Evolutionary conservation across 2,797 vertebrate genomes (phyloP), one percentile per base, ranked within the genome.

Genomic region (Masticophis lateralis): DNA sequence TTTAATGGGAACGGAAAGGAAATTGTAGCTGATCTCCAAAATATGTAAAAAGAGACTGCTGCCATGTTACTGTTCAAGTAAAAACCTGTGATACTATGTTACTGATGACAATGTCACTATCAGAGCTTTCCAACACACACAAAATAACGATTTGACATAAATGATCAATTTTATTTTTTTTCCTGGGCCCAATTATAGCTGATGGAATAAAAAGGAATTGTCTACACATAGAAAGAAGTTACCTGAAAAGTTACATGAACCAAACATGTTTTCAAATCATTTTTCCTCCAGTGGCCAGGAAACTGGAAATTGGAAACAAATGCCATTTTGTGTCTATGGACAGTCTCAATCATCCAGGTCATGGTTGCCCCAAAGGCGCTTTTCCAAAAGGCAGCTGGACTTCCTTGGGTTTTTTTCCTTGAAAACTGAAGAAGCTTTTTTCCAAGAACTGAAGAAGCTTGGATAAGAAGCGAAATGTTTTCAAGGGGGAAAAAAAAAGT

Each of bases 171-270:
- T 32, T 28, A 90, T 56, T 53, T 94, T 16, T 94, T 18, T 5
- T 1, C 2, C 0, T 25, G 60, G 25, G 51, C 4, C 27, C 53
- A 87, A 87, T 96, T 95, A 66, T 87, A 47, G n/a, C 92, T 92
- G 94, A 94, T 91, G 79, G 95, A 94, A 92, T 95, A 79, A 87
- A 94, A 94, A 91, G 92, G 92, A 94, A 95, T 94, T 20, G 92
- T 90, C 86, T 90, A 63, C 93, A 95, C 7, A 91, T 88, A 57
- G 95, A 92, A 93, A 53, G 95, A 92, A 92, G 47, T 83, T 91
- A 69, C 5, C 91, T 69, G 22, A 28, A 43, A 89, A 51, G 53
- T 86, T 66, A 51, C 56, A 74, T 55, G 88, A 55, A 13, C 10
- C 0, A 93, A 53, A 92, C 43, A 43, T 2, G 55, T 37, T 88